phyloP scores from a whole-genome alignment of 2,797 vertebrate genomes.

The Acipenser transmontanus region DNA sequence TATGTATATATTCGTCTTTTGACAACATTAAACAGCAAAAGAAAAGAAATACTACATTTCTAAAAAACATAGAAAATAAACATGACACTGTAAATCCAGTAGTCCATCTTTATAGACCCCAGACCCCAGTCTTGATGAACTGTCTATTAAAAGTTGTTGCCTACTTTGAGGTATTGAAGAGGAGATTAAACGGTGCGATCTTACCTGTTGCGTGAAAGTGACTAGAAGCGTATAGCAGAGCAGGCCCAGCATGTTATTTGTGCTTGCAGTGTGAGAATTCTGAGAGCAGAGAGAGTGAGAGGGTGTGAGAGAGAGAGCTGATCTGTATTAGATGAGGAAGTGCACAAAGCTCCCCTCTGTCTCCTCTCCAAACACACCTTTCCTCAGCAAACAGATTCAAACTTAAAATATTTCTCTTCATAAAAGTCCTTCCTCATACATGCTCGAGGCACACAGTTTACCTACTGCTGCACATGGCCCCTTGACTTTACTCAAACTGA shows the following conservation, averaged over 20 bases:
- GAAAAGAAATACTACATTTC: too few relatives aligned
- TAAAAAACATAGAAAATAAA: too few relatives aligned
- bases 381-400: constrained; percentile 60
- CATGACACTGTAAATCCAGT: too few relatives aligned
- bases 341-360: constrained; percentile 86
- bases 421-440: constrained; percentile 29
- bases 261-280: constrained; percentile 28
- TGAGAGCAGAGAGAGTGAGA: constrained; percentile 34
- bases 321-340: constrained; percentile 46
- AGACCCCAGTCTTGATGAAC: too few relatives aligned
- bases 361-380: constrained; percentile 68
- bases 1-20: too few relatives aligned
- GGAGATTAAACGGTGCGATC: constrained; percentile 27
- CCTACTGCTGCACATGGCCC: too few relatives aligned
- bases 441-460: too few relatives aligned
- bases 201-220: constrained; percentile 73
- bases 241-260: constrained; percentile 67
- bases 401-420: constrained; percentile 66
- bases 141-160: neutral
- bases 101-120: too few relatives aligned
- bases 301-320: constrained; percentile 40
- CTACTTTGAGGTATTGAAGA: constrained; percentile 1
- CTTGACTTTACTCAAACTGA: too few relatives aligned
- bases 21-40: too few relatives aligned
- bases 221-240: constrained; percentile 64